Percentiles rank a stretch among this genome's conserved stretches.
Conservation (phyloP, 1,140 invertebrate species). For the Tetragnatha versicolor region DNA sequence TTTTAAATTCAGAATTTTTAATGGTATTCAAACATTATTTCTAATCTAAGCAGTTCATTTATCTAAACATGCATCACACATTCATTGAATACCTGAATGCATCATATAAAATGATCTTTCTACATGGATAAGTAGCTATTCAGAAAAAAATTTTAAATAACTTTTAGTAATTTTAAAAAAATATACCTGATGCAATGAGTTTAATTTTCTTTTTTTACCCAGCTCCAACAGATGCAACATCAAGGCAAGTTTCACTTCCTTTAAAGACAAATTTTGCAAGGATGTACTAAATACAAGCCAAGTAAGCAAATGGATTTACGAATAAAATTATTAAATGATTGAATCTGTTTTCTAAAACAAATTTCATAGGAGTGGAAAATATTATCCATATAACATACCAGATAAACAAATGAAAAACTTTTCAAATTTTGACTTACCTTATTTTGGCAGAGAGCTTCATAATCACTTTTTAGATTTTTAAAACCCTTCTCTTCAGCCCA, state of each 20-base stretch:
- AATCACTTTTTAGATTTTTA: slow-evolving; percentile 11
- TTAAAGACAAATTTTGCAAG: neutral
- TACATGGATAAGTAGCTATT: neutral
- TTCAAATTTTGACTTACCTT: slow-evolving; percentile 3
- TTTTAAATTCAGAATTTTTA: too few relatives aligned
- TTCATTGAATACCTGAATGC: neutral
- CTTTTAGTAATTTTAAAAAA: neutral
- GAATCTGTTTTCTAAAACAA: neutral
- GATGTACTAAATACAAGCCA: neutral
- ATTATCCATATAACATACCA: neutral
- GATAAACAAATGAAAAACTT: neutral
- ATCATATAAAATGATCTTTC: neutral
- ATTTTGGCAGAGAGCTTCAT: slow-evolving; percentile 24
- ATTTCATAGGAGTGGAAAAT: neutral
- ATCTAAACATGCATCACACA: neutral
- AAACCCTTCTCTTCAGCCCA: slow-evolving; percentile 49
- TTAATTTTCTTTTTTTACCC: slow-evolving; percentile 15
- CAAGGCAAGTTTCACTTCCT: slow-evolving; percentile 4
- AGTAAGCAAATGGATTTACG: neutral
- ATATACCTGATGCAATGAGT: slow-evolving; percentile 28
- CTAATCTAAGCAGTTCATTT: neutral
- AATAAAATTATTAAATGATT: neutral
- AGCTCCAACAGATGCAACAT: slow-evolving; percentile 4
- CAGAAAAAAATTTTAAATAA: neutral
- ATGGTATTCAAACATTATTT: neutral